Conservation (phyloP, 2,113 vertebrate genomes). For the Aegotheles bennettii region DNA sequence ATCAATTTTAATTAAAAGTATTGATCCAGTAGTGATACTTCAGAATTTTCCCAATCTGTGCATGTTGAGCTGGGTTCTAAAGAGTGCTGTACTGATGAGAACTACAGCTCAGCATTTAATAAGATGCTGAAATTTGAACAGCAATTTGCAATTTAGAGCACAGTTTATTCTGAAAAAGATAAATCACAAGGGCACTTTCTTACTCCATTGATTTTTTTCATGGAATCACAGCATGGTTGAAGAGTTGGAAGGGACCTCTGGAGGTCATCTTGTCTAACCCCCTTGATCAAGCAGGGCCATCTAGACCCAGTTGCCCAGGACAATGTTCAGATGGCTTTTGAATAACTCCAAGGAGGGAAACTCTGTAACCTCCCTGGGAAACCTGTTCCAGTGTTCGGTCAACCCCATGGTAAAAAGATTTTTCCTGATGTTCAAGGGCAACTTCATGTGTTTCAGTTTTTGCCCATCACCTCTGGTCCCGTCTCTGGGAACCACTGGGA, state of each 20-base stretch:
- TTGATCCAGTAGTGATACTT: background rate
- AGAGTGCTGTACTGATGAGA: background rate
- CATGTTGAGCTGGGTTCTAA: background rate
- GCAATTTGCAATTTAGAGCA: background rate
- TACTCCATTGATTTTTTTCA: background rate
- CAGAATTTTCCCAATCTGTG: background rate
- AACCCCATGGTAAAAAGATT: background rate
- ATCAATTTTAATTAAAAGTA: constrained; percentile 36
- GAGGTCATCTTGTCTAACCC: background rate
- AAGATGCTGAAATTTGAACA: background rate
- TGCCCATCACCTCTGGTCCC: background rate
- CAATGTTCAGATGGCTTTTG: background rate
- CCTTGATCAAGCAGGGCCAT: background rate
- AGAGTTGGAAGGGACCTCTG: background rate
- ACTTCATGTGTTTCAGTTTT: background rate
- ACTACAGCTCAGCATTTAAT: background rate
- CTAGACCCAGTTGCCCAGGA: background rate
- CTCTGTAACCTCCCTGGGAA: background rate
- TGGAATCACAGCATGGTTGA: background rate
- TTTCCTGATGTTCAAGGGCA: background rate
- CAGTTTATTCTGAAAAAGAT: background rate
- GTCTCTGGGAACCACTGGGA: background rate
- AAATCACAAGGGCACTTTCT: background rate
- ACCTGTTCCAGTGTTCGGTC: background rate
- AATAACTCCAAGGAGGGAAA: background rate